Percentiles rank a stretch among this genome's conserved stretches.
These are phyloP conservation scores for Regulus satrapa DNA, from an alignment of 2,113 vertebrate species.

Conservation along the genomic window DNA sequence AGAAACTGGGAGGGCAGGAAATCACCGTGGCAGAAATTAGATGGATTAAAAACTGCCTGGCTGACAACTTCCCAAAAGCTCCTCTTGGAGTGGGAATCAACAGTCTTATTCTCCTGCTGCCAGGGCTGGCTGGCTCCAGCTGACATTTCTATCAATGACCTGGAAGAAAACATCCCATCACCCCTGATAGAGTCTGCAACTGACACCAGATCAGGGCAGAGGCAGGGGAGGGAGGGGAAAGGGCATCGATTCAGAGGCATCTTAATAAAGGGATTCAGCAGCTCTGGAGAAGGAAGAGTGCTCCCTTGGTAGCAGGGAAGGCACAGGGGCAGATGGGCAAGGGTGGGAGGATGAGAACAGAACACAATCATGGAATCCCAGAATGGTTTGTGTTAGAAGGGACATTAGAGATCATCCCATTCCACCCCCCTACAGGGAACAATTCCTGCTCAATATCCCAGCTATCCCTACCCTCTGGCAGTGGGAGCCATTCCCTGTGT, in stretches of 20 bases:
- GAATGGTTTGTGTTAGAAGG: neutral
- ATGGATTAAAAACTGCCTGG: neutral
- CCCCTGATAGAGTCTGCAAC: neutral
- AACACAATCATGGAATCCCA: accelerated
- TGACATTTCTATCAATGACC: conserved; percentile 14
- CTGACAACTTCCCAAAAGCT: neutral
- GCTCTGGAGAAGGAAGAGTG: neutral
- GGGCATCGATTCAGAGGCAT: neutral
- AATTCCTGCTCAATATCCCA: neutral
- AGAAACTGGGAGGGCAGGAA: conserved; percentile 30
- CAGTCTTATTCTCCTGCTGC: neutral
- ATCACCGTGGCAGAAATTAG: neutral
- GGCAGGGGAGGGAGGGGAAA: neutral
- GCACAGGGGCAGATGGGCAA: neutral
- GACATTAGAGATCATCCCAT: neutral
- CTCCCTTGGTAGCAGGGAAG: neutral
- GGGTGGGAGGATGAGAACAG: neutral
- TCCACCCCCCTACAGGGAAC: accelerated
- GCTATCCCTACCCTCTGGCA: accelerated
- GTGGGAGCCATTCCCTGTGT: neutral
- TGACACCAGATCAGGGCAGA: neutral
- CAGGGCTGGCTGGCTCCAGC: neutral
- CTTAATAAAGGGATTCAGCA: neutral
- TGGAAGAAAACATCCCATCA: neutral
- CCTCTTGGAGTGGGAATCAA: neutral